Base-by-base conservation (phyloP, 92 coral and sea anemone species). In the Galaxea fascicularis region DNA sequence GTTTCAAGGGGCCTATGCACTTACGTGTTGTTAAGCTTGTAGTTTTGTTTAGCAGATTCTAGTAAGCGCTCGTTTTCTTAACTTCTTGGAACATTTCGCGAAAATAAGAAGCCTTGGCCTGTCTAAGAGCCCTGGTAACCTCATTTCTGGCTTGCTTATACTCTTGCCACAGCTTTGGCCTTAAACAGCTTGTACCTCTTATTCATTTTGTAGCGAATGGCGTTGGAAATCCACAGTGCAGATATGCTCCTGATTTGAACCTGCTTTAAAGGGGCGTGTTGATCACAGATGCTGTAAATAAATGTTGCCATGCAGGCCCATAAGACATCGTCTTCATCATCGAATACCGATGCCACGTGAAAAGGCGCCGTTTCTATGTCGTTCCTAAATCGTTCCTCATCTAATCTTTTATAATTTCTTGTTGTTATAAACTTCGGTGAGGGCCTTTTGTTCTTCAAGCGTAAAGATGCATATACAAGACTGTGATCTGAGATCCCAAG, bases 341-440 rank as follows among this genome's bases (percentile, higher is more conserved):
- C 84, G 56, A 79, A 79, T 15, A 60, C 29, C 11, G 84, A 10
- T 20, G 84, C 46, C 13, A 79, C 51, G 29, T 79, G 57, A 62
- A 79, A 79, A 62, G 84, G 84, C 84, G 84, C 56, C 14, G 71
- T 65, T 65, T 60, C 84, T 18, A 79, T 16, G 29, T 79, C 76
- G 27, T 4, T 12, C 44, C 65, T 22, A 62, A 79, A 79, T 30
- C 54, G 54, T 49, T 49, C 54, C 54, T 49, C 54, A 49, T 1
- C 54, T 49, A 49, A 49, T 49, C 54, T 49, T 22, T 81, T 81
- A 41, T 7, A 68, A 54, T 81, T 22, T 54, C 86, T 81, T 21
- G 46, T 39, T 22, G 18, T 60, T 13, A 77, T 77, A 26, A 8
- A 31, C 45, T 71, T 82, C 30, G 87, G 79, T 4, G 72, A 77